Evolutionary conservation across 2,888 invertebrate species (phyloP).

Genomic region (Lepeophtheirus nordmannii): DNA sequence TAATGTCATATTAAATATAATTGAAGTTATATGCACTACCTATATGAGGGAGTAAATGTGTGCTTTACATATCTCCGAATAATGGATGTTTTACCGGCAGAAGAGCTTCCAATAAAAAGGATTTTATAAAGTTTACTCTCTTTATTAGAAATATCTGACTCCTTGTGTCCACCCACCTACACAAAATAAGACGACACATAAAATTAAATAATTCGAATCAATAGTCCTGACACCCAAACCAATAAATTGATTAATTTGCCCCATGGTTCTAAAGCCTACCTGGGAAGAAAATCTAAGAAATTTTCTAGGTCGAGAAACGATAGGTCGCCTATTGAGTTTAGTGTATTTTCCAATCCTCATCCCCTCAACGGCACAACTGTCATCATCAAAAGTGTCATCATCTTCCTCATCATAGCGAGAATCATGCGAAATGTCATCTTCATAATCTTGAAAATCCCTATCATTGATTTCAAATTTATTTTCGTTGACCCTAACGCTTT

Average conservation of each 20-base stretch:
- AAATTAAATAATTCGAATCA: not conserved
- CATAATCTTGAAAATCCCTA: not conserved
- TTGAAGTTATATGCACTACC: not conserved
- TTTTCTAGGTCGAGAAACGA: not conserved
- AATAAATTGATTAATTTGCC: not conserved
- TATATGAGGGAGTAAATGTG: conserved; percentile 19
- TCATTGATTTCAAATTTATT: not conserved
- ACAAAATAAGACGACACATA: too few species aligned
- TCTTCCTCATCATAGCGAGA: not conserved
- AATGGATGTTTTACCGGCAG: conserved; percentile 22
- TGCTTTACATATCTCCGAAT: conserved; percentile 21
- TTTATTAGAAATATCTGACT: not conserved
- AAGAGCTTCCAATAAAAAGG: conserved; percentile 21
- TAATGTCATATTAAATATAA: not conserved
- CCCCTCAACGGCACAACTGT: not conserved
- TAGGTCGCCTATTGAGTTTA: not conserved
- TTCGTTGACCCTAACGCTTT: not conserved
- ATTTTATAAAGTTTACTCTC: conserved; percentile 18
- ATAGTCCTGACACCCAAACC: not conserved
- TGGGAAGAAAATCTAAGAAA: conserved; percentile 15
- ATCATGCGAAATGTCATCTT: not conserved
- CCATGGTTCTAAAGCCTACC: conserved; percentile 15
- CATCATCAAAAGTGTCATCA: not conserved
- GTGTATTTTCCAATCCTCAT: not conserved
- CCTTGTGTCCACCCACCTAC: not conserved